Conservation (phyloP, 2,113 vertebrate genomes). For the Eleginops maclovinus region DNA sequence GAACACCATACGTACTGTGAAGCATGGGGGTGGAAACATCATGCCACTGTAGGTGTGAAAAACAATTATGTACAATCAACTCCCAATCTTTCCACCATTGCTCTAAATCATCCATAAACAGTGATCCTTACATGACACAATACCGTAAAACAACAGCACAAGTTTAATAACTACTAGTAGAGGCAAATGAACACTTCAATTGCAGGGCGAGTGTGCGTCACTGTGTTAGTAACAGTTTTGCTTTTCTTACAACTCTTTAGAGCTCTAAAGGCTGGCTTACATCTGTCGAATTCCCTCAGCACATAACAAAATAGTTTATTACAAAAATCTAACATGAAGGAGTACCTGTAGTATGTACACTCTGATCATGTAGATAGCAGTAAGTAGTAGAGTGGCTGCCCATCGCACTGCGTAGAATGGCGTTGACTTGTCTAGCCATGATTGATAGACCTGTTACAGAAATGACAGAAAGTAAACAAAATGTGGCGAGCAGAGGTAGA, state of each 20-base stretch:
- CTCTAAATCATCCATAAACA: neutral
- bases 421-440: conserved; percentile 98
- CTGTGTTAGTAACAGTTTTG: neutral
- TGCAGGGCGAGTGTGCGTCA: neutral
- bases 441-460: conserved; percentile 92
- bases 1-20: no score
- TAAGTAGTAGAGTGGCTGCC: conserved; percentile 91
- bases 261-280: neutral
- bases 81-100: conserved; percentile 1
- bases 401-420: conserved; percentile 93
- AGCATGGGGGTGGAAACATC: no score
- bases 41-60: no score
- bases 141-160: neutral
- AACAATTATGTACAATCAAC: neutral
- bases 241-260: neutral
- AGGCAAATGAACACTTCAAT: neutral
- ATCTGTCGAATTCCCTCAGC: neutral
- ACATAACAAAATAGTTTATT: neutral
- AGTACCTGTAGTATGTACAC: conserved; percentile 98
- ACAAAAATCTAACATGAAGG: neutral
- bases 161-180: neutral
- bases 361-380: conserved; percentile 96
- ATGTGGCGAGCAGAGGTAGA: neutral
- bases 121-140: neutral
- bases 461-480: neutral